A percentile compares a stretch with the other conserved stretches of the same genome.
phyloP scores from a whole-genome alignment of 2,113 vertebrate genomes.

The Paraplagusia blochii region DNA sequence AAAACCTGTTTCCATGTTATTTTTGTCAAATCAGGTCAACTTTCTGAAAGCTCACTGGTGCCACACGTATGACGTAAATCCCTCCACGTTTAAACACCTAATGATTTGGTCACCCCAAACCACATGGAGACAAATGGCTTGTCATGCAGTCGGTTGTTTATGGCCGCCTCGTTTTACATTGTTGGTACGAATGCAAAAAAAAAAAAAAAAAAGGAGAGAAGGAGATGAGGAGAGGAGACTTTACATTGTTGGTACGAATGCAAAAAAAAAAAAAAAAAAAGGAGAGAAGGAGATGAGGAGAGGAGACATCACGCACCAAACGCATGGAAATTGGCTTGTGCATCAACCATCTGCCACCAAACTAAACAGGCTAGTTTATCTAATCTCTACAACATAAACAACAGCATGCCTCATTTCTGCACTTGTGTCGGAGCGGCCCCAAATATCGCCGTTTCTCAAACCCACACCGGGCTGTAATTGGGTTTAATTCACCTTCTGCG shows the following conservation, averaged over 20 bases:
- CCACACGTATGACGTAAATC: constrained; percentile 84
- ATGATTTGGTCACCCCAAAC: constrained; percentile 85
- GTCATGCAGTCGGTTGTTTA: constrained; percentile 77
- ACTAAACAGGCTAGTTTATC: constrained; percentile 88
- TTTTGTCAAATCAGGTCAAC: constrained; percentile 71
- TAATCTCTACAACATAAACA: constrained; percentile 87
- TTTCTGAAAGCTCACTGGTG: constrained; percentile 79
- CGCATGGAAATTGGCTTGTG: constrained; percentile 80
- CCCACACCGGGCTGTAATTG: constrained; percentile 23
- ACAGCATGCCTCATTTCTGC: constrained; percentile 83
- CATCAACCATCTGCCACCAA: constrained; percentile 85
- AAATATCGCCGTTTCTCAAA: constrained; percentile 43
- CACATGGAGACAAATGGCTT: constrained; percentile 81
- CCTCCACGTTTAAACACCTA: constrained; percentile 85
- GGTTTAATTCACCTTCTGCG: constrained; percentile 39
- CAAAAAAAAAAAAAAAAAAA: constrained; percentile 30
- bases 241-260: too few species aligned
- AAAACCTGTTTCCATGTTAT: constrained; percentile 2
- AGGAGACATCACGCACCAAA: constrained; percentile 78
- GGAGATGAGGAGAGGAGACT: constrained; percentile 83
- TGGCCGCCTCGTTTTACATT: constrained; percentile 67
- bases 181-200: constrained; percentile 64
- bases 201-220: constrained; percentile 54
- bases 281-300: constrained; percentile 69
- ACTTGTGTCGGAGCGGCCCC: constrained; percentile 74